Evolutionary conservation across 1,140 invertebrate species (phyloP).

Genomic region (Penaeus japonicus): DNA sequence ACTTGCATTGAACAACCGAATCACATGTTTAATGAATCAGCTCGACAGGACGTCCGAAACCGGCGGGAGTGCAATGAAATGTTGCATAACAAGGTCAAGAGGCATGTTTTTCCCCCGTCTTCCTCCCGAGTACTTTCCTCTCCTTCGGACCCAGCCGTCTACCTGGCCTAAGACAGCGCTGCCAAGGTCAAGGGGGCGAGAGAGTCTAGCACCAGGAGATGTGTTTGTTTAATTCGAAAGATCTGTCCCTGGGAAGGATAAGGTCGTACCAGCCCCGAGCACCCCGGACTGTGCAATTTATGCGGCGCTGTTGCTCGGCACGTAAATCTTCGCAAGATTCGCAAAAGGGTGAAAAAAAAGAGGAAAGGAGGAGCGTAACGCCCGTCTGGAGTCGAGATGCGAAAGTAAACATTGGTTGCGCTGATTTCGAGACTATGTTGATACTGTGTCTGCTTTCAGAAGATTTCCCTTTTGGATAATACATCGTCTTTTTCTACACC

Average conservation of each 20-base stretch:
- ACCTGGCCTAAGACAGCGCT: constrained; percentile 22
- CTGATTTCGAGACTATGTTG: constrained; percentile 33
- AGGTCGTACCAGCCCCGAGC: too few relatives aligned
- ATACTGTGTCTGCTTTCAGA: constrained; percentile 39
- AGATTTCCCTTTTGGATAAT: constrained; percentile 38
- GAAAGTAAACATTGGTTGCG: constrained; percentile 17
- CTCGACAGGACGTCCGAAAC: not conserved
- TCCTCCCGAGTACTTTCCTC: not conserved
- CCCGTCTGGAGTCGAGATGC: not conserved
- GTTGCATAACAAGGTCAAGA: not conserved
- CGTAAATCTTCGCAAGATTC: too few relatives aligned
- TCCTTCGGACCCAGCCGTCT: constrained; percentile 23
- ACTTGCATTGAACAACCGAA: too few relatives aligned
- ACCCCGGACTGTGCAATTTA: too few relatives aligned
- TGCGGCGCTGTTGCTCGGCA: too few relatives aligned
- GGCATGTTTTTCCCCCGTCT: not conserved
- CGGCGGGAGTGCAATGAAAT: not conserved
- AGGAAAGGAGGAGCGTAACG: not conserved
- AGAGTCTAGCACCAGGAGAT: too few relatives aligned
- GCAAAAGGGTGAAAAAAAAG: not conserved
- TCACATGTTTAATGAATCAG: too few relatives aligned
- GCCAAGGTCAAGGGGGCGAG: not conserved
- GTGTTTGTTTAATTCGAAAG: too few relatives aligned
- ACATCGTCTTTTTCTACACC: not conserved
- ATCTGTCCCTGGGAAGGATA: too few relatives aligned